Base-by-base conservation (phyloP, 2,113 vertebrate genomes). In the Coturnix japonica region DNA sequence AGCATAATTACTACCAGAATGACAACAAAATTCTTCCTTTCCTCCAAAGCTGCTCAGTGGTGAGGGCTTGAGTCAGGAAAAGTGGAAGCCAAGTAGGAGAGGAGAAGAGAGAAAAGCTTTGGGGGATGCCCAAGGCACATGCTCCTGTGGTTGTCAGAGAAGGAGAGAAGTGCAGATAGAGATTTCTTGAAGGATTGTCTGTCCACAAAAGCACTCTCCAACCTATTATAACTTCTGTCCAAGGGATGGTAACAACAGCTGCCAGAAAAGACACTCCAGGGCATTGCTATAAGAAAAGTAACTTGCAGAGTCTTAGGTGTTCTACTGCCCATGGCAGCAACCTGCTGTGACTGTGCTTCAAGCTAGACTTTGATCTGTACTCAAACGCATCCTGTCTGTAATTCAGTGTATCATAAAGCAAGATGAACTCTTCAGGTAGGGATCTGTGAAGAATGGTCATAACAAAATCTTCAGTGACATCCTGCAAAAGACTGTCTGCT, bases 281-380 rank as follows among this genome's bases (percentile, higher is more conserved):
- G 70, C 31, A 8, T n/a, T 25, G 57, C 43, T 51, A 10, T 39
- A 11, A 57, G 30, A 43, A 49, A 47, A 81, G 35, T 2, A 30
- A 78, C 23, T 35, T 79, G 61, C 63, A 65, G 73, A 81, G 3
- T 23, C 65, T 5, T 18, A 54, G 28, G 57, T 60, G 53, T 79
- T 31, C 67, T 79, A 21, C 37, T 88, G 77, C 66, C 91, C 57
- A 6, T 9, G 44, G 86, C 70, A 92, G 41, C 54, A 87, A n/a
- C 69, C 71, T 72, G 74, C 81, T 79, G 65, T 5, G 63, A 3
- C 44, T 65, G 47, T 65, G 87, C 89, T 89, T 72, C 54, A 8
- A 37, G 84, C 77, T 22, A 23, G 74, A 41, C 94, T 89, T 86
- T 88, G 83, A 71, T 89, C 88, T 74, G 22, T 41, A n/a, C 64